Conservation (phyloP, 2,888 invertebrate genomes). For the Sericinus montela region DNA sequence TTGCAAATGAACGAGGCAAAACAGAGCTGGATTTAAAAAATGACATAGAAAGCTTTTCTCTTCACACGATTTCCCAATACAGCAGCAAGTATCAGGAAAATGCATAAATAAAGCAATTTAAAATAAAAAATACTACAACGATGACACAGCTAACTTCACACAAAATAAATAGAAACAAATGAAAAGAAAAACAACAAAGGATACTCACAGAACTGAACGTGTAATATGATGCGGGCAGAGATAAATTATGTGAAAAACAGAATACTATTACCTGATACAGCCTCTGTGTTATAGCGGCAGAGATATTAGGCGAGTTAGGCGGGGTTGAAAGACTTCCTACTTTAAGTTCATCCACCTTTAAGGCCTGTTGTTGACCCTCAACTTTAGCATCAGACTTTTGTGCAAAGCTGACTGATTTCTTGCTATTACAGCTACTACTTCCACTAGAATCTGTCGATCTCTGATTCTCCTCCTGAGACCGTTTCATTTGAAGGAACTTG, state of each 20-base stretch:
- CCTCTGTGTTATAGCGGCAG: conserved; percentile 79
- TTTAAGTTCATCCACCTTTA: conserved; percentile 74
- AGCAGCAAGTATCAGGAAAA: too few species aligned
- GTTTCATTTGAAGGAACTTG: conserved; percentile 84
- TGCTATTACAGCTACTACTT: conserved; percentile 79
- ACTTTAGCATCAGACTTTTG: conserved; percentile 70
- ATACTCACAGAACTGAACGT: conserved; percentile 72
- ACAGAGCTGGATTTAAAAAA: too few species aligned
- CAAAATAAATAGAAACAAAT: conserved; percentile 14
- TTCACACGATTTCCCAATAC: too few species aligned
- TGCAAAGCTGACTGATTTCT: conserved; percentile 89
- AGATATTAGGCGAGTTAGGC: conserved; percentile 87
- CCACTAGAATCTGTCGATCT: conserved; percentile 80
- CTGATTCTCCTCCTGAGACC: conserved; percentile 82
- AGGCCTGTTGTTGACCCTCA: conserved; percentile 55
- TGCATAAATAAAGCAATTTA: neutral
- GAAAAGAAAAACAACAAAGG: conserved; percentile 52
- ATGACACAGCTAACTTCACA: conserved; percentile 20
- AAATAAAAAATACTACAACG: conserved; percentile 22
- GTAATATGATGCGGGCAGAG: conserved; percentile 55
- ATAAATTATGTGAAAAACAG: conserved; percentile 36
- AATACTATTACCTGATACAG: conserved; percentile 76
- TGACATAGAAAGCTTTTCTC: too few species aligned
- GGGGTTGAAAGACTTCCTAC: conserved; percentile 78
- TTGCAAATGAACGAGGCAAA: conserved; percentile 22